These are phyloP conservation scores for Psittacara wagleri DNA, from an alignment of 2,113 vertebrate species.

Conservation along the genomic window DNA sequence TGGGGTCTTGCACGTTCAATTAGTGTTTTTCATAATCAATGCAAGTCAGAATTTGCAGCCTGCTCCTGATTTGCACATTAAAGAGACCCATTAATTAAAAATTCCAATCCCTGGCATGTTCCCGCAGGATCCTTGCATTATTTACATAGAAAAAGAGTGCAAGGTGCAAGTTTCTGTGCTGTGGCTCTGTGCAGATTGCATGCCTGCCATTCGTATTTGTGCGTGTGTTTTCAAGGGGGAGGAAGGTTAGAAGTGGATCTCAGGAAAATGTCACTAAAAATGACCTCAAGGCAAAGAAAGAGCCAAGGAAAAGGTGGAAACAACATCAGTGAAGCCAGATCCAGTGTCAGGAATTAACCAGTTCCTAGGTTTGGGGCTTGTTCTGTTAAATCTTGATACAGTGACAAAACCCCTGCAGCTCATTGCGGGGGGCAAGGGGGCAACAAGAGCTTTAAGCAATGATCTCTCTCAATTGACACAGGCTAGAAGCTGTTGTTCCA, in stretches of 20 bases:
- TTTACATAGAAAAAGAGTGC: constrained; percentile 75
- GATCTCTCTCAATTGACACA: neutral
- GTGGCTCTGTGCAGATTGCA: constrained; percentile 40
- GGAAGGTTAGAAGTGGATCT: neutral
- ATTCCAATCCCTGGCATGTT: constrained; percentile 77
- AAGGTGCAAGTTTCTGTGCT: constrained; percentile 71
- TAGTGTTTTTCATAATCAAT: constrained; percentile 82
- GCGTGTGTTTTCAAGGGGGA: neutral
- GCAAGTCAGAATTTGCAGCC: constrained; percentile 80
- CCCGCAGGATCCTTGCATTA: constrained; percentile 77
- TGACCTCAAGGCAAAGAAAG: constrained; percentile 37
- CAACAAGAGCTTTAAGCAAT: neutral
- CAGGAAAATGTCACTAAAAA: constrained; percentile 43
- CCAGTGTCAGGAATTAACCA: constrained; percentile 8
- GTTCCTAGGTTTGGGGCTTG: neutral
- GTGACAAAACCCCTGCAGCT: neutral
- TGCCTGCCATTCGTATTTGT: constrained; percentile 55
- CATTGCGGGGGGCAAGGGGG: neutral
- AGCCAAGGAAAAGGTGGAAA: neutral
- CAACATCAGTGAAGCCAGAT: neutral
- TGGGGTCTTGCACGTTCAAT: constrained; percentile 78
- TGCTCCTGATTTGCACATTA: constrained; percentile 85
- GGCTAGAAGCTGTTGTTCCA: neutral
- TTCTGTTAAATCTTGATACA: neutral
- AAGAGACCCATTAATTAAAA: constrained; percentile 84